phyloP scores from a whole-genome alignment of 64 coral and sea anemone genomes.

The Stichodactyla helianthus region DNA sequence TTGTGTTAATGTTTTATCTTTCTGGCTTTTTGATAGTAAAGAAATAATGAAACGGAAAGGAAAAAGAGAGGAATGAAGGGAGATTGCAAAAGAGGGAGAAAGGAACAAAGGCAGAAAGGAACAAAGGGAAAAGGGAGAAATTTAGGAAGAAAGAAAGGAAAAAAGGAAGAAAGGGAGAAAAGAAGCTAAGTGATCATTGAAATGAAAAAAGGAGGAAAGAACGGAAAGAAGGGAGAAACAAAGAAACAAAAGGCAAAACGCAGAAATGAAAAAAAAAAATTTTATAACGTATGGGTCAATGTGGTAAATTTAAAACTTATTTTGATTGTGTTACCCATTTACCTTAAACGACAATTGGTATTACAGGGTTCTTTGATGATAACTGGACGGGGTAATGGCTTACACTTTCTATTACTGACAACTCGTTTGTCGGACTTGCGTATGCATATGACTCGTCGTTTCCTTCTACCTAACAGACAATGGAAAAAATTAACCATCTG shows the following conservation, averaged over 20 bases:
- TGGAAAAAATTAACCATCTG: background rate
- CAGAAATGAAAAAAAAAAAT: too few relatives aligned
- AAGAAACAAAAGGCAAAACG: too few relatives aligned
- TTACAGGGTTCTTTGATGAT: conserved; percentile 62
- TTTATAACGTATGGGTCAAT: too few relatives aligned
- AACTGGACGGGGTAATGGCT: conserved; percentile 30
- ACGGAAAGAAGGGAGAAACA: too few relatives aligned
- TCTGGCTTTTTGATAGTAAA: background rate
- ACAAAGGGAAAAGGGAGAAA: background rate
- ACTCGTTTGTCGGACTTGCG: conserved; percentile 49
- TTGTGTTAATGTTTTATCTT: background rate
- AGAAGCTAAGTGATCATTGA: too few relatives aligned
- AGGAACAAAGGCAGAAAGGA: background rate
- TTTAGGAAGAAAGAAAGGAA: background rate
- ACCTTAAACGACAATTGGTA: conserved; percentile 62
- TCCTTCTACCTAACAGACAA: conserved; percentile 57
- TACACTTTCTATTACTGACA: conserved; percentile 56
- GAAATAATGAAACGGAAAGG: too few relatives aligned
- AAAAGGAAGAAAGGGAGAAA: too few relatives aligned
- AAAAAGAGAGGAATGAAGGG: too few relatives aligned
- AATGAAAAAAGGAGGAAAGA: too few relatives aligned
- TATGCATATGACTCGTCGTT: conserved; percentile 53
- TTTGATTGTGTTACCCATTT: background rate
- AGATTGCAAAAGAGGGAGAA: too few relatives aligned
- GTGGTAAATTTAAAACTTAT: background rate